Base-by-base conservation (phyloP, 1,140 invertebrate genomes). In the Zaprionus davidi region DNA sequence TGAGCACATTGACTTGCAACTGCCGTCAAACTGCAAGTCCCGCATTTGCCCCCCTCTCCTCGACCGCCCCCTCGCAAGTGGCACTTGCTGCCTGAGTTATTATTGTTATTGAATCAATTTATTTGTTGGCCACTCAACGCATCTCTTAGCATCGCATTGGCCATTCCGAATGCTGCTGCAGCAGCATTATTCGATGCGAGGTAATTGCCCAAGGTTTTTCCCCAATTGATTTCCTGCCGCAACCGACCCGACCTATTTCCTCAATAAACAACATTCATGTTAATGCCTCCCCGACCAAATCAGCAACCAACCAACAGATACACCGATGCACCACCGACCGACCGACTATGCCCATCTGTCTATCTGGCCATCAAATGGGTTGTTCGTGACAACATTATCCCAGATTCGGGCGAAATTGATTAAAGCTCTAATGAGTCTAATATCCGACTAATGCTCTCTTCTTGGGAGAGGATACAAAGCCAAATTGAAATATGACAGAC, bases 1-100 rank as follows among this genome's bases (percentile, higher is more conserved):
- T 88, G 84, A 87, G 84, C 83, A 87, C 83, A 87, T 82, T 88
- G 83, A 83, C 84, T 87, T 80, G 85, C 56, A 22, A 66, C 80
- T 81, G 83, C 82, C 82, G 76, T 80, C 70, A 76, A 57, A 73
- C 67, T 70, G 71, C 80, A 64, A 64, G 62, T 77, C 79, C 63
- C 65, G 66, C 59, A 64, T 41, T n/a, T 13, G 20, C 34, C 34
- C 36, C 9, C 44, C 7, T 20, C 24, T 7, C 6, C 22, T 26
- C 20, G 2, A 7, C 59, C 2, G 7, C 6, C 26, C 44, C 62
- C 24, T n/a, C 49, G 34, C 22, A 24, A 22, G 15, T 62, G 20
- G 22, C 22, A 22, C 24, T 49, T 65, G 63, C 31, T 22, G 51
- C 58, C 55, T 77, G 63, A 70, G 76, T 78, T 82, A 82, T 82